Base-by-base conservation (phyloP, 2,888 invertebrate species). In the Corbicula japonica region DNA sequence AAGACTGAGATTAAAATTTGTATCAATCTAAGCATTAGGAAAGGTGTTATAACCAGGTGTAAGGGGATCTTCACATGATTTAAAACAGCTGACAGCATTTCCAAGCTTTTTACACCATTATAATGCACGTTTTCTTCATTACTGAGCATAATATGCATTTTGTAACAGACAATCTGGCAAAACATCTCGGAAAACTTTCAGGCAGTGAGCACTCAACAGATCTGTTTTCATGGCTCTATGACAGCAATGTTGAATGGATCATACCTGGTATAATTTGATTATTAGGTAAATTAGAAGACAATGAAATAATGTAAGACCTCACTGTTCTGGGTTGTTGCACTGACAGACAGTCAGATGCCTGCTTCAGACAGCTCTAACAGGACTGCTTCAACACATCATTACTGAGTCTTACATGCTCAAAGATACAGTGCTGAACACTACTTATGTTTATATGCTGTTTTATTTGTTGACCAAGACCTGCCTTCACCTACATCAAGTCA, bases 131-230 rank as follows among this genome's bases (percentile, higher is more conserved):
- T 70, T 70, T 70, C 41, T 26, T 28, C n/a, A 70, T 70, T 70
- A 70, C 32, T 21, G 46, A 48, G 69, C 69, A 70, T 60, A 60
- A 58, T 52, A 66, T 66, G 66, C 54, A 66, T 35, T 54, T 54
- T 34, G 48, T 60, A 48, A 60, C 46, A 10, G 34, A 58, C 34
- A 70, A 48, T 50, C 21, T 28, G 1, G 23, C 21, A 34, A 38
- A 48, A 52, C 10, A 15, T 66, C 32, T 10, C 26, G 32, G 63
- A 48, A 48, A 63, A 30, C 23, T 46, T 12, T 8, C 6, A 21
- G n/a, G 5, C 54, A 28, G 30, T 58, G 32, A 35, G 35, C n/a
- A 12, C n/a, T 30, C n/a, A 12, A 5, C n/a, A 35, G 8, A 28
- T 21, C 58, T 58, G 58, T 15, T 28, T 30, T 35, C 21, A 35